A percentile compares a stretch with the other conserved stretches of the same genome.
phyloP scores from a whole-genome alignment of 2,113 vertebrate species.

The Hepsetus odoe region DNA sequence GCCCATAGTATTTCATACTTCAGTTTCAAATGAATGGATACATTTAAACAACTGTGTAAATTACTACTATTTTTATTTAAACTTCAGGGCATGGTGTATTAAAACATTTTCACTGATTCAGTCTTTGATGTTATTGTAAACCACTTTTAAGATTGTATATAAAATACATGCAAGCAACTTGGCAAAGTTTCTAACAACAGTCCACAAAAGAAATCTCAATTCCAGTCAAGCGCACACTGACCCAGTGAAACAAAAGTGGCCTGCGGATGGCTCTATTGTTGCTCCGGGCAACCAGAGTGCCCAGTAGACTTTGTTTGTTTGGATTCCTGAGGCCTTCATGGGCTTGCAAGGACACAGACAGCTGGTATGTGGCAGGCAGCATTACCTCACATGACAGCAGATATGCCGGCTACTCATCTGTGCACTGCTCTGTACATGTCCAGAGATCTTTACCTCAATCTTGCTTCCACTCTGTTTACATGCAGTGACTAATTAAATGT shows the following conservation, averaged over 20 bases:
- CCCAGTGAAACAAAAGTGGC: slow-evolving; percentile 38
- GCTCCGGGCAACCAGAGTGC: slow-evolving; percentile 32
- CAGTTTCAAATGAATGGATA: neutral
- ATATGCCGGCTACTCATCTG: neutral
- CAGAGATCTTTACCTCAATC: slow-evolving; percentile 2
- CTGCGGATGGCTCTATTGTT: slow-evolving; percentile 25
- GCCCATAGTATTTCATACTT: neutral
- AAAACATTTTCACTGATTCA: neutral
- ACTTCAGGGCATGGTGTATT: neutral
- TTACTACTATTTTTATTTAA: no score
- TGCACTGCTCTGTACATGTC: no score
- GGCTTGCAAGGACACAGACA: slow-evolving; percentile 10
- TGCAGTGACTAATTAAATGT: no score
- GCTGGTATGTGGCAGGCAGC: slow-evolving; percentile 1
- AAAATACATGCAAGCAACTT: neutral
- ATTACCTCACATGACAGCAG: neutral
- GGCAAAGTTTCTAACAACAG: neutral
- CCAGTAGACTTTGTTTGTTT: slow-evolving; percentile 21
- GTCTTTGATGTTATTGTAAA: neutral
- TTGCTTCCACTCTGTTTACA: no score
- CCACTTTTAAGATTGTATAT: neutral
- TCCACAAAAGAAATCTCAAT: slow-evolving; percentile 31
- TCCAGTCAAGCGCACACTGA: slow-evolving; percentile 30
- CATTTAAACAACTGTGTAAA: no score
- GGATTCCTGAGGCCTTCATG: slow-evolving; percentile 17